These are phyloP conservation scores for Nestor notabilis DNA, from an alignment of 2,113 vertebrate genomes.

Conservation along the genomic window DNA sequence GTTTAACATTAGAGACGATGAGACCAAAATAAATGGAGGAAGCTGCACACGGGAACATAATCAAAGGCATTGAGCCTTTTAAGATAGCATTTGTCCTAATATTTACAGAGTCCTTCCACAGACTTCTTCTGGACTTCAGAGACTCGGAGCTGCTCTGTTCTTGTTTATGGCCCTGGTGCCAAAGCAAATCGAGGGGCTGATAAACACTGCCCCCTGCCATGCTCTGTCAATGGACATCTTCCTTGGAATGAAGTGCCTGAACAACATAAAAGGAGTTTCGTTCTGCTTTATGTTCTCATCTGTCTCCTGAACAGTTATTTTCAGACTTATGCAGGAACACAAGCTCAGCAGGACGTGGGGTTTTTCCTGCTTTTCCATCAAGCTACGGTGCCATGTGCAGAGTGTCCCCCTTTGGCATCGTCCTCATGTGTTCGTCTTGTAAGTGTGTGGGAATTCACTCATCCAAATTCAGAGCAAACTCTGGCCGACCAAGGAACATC, in stretches of 20 bases:
- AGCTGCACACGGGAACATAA: conserved; percentile 13
- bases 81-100: conserved; percentile 23
- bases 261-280: conserved; percentile 43
- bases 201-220: conserved; percentile 36
- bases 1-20: not conserved
- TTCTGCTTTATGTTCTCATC: conserved; percentile 31
- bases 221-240: conserved; percentile 24
- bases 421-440: not conserved
- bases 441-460: not conserved
- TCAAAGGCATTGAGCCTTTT: conserved; percentile 50
- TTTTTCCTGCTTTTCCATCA: not conserved
- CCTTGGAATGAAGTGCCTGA: conserved; percentile 1
- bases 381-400: not conserved
- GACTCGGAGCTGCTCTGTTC: conserved; percentile 3
- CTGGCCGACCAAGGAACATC: not conserved
- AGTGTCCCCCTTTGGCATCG: not conserved
- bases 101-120: conserved; percentile 38
- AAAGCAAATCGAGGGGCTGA: conserved; percentile 26
- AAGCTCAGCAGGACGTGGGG: not conserved
- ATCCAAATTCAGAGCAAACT: not conserved
- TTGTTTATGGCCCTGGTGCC: conserved; percentile 14
- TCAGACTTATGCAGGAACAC: not conserved
- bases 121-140: conserved; percentile 57
- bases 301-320: conserved; percentile 18
- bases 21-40: conserved; percentile 58